These are phyloP conservation scores for Zosterops hypoxanthus DNA, from an alignment of 2,113 vertebrate species.

Conservation along the genomic window DNA sequence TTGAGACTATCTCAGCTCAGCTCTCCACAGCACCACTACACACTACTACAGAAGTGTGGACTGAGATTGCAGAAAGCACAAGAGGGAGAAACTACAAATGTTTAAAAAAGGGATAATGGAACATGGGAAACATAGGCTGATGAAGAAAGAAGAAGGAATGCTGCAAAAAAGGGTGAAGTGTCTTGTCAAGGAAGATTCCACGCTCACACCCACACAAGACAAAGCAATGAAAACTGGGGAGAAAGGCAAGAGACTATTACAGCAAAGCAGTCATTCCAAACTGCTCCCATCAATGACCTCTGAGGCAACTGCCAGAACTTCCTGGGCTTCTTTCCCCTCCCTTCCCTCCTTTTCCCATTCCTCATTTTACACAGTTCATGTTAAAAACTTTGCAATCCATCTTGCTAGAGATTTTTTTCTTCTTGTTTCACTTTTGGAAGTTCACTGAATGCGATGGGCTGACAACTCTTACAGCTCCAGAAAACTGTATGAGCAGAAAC, in stretches of 20 bases:
- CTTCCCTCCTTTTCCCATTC: neutral
- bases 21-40: neutral
- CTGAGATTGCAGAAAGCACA: neutral
- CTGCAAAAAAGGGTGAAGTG: neutral
- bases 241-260: neutral
- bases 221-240: neutral
- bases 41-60: rapidly evolving
- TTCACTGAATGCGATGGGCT: neutral
- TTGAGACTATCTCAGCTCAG: neutral
- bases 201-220: neutral
- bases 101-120: neutral
- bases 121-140: neutral
- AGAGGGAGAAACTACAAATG: neutral
- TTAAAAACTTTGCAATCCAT: neutral
- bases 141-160: neutral
- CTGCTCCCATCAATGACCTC: neutral
- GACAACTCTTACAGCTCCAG: neutral
- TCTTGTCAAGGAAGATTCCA: neutral
- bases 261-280: neutral
- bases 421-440: neutral
- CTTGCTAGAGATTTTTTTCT: neutral
- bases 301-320: neutral
- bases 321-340: neutral
- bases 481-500: neutral
- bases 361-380: neutral